Evolutionary conservation across 1,140 invertebrate species (phyloP).

Genomic region (Macrosteles quadrilineatus): DNA sequence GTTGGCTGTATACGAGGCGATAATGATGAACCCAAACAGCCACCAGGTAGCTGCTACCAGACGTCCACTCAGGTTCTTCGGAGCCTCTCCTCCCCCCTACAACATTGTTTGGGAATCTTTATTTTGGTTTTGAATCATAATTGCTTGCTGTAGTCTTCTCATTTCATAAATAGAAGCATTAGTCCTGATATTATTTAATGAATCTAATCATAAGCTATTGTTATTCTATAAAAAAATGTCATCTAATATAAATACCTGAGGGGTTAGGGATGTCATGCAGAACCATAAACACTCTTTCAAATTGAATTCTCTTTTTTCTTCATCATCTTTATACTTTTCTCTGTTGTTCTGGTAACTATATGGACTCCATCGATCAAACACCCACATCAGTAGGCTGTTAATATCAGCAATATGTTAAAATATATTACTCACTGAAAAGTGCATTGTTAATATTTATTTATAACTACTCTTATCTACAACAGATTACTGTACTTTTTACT

Average conservation of each 20-base stretch:
- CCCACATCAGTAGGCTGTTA: slow-evolving; percentile 86
- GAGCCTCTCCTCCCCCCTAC: slow-evolving; percentile 90
- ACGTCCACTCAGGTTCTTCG: slow-evolving; percentile 89
- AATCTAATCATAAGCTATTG: no score
- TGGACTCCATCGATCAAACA: slow-evolving; percentile 95
- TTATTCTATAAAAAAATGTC: no score
- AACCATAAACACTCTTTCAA: slow-evolving; percentile 98
- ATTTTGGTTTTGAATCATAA: no score
- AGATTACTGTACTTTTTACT: no score
- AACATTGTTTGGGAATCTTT: no score
- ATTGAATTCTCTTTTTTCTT: slow-evolving; percentile 93
- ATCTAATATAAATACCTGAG: slow-evolving; percentile 74
- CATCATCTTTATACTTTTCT: slow-evolving; percentile 90
- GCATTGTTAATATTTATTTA: no score
- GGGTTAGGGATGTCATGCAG: slow-evolving; percentile 97
- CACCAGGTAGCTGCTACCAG: slow-evolving; percentile 96
- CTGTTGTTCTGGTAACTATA: slow-evolving; percentile 95
- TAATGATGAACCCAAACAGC: slow-evolving; percentile 97
- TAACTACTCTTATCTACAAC: no score
- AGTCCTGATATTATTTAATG: no score
- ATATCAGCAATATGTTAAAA: slow-evolving; percentile 37
- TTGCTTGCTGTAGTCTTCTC: no score
- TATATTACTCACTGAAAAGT: no score
- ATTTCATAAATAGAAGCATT: no score
- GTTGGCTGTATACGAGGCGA: slow-evolving; percentile 98